Percentiles rank a stretch among this genome's conserved stretches.
Evolutionary conservation across 1,140 invertebrate genomes (phyloP).

Genomic region (Bombus balteatus): DNA sequence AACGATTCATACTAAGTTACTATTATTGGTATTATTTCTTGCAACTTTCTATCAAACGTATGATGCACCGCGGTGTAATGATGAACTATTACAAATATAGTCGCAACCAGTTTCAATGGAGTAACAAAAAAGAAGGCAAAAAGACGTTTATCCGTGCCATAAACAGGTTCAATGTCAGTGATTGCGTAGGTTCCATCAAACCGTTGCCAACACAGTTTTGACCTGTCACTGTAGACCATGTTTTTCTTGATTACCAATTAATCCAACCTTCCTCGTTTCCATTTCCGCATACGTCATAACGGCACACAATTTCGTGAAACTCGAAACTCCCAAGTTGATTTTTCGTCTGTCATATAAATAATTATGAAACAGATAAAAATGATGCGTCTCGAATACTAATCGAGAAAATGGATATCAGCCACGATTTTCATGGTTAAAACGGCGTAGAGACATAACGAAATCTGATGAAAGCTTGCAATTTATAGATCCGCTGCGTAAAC

Average conservation of each 20-base stretch:
- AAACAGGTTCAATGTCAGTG: constrained; percentile 53
- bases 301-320: not conserved
- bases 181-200: constrained; percentile 32
- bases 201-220: constrained; percentile 8
- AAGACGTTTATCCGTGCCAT: not conserved
- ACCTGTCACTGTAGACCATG: not conserved
- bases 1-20: not conserved
- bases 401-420: not conserved
- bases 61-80: not conserved
- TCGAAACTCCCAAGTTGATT: not conserved
- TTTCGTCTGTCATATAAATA: no score
- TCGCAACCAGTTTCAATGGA: not conserved
- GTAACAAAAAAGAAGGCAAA: not conserved
- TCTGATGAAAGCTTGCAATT: not conserved
- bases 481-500: not conserved
- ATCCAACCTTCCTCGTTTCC: not conserved
- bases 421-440: not conserved
- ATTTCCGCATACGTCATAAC: constrained; percentile 10
- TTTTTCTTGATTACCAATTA: constrained; percentile 38
- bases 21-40: constrained; percentile 48
- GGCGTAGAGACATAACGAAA: not conserved
- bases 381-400: not conserved
- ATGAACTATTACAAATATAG: not conserved
- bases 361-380: not conserved
- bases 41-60: constrained; percentile 42